A percentile compares a stretch with the other conserved stretches of the same genome.
Conservation (phyloP, 2,888 invertebrate genomes). For the Stenolophus ochropezus region DNA sequence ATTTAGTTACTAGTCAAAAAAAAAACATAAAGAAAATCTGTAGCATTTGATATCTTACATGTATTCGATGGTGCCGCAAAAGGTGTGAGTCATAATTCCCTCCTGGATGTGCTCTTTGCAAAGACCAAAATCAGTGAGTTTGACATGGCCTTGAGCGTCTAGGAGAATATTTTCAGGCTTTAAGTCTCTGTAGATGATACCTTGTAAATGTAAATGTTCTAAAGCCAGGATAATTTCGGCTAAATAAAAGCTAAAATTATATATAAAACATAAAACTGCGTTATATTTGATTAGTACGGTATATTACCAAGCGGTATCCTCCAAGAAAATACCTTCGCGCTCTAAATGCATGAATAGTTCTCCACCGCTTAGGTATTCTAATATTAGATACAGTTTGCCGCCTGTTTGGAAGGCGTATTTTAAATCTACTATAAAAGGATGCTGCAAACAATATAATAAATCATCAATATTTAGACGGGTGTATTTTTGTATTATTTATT, state of each 20-base stretch:
- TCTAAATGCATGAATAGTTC: conserved; percentile 99
- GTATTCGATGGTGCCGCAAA: conserved; percentile 99
- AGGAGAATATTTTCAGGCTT: conserved; percentile 99
- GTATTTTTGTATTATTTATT: no score
- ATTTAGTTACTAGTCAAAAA: no score
- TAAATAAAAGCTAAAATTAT: conserved; percentile 92
- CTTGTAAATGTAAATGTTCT: conserved; percentile 96
- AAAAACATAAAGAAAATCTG: no score
- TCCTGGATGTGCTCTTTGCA: conserved; percentile 98
- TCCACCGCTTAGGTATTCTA: conserved; percentile 99
- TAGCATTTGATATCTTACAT: conserved; percentile 85
- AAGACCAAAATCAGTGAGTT: conserved; percentile 98
- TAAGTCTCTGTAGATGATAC: conserved; percentile 98
- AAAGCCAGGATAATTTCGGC: conserved; percentile 98
- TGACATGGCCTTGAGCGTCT: conserved; percentile 97
- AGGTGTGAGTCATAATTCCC: conserved; percentile 96
- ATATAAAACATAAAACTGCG: conserved; percentile 44
- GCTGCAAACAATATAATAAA: conserved; percentile 79
- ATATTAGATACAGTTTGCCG: conserved; percentile 98
- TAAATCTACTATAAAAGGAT: conserved; percentile 99
- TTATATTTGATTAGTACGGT: neutral
- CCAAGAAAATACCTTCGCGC: conserved; percentile 98
- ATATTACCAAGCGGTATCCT: conserved; percentile 95
- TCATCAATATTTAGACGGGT: no score
- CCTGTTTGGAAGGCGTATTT: conserved; percentile 99